Evolutionary conservation across 2,888 invertebrate genomes (phyloP), one percentile per base, ranked within the genome.

Genomic region (Muscina levida): DNA sequence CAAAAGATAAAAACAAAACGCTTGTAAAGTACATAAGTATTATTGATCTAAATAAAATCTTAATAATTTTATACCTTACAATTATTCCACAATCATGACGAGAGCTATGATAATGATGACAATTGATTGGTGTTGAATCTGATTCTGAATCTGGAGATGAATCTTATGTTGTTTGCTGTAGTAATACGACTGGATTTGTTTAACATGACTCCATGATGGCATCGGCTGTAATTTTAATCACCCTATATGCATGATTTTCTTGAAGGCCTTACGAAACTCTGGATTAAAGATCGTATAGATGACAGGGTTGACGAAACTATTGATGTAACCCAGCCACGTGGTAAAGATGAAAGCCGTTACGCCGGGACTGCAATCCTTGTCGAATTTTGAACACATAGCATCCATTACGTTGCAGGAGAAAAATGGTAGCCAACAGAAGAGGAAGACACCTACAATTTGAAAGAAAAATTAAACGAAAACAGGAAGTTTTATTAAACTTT

Each of bases 401-500:
- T 98, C 98, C 92, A 98, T 94, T 84, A 98, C 97, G 91, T 98
- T 98, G 92, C 98, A 97, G 1, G 97, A 97, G 93, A 99, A 99
- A 92, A 99, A 99, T 44, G 99, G 99, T 82, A 98, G 96, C 99
- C 99, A 99, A 91, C 99, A 99, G 88, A 98, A 94, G 51, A 99
- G 94, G 91, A 99, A 99, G 1, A 98, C 97, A 86, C 98, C 99
- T 99, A 93, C 17, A 77, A 42, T 66, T 13, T n/a, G 19, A 19
- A 10, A 51, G 2, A 56, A 15, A 65, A 53, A 44, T 42, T n/a
- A 48, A 66, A 51, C n/a, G n/a, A n/a, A n/a, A n/a, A n/a, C n/a
- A n/a, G n/a, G n/a, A n/a, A n/a, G n/a, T n/a, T n/a, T n/a, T n/a
- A n/a, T n/a, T n/a, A n/a, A n/a, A n/a, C n/a, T n/a, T n/a, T n/a